A percentile compares a stretch with the other conserved stretches of the same genome.
Conservation (phyloP, 1,140 invertebrate species). For the Drosophila carrolli region DNA sequence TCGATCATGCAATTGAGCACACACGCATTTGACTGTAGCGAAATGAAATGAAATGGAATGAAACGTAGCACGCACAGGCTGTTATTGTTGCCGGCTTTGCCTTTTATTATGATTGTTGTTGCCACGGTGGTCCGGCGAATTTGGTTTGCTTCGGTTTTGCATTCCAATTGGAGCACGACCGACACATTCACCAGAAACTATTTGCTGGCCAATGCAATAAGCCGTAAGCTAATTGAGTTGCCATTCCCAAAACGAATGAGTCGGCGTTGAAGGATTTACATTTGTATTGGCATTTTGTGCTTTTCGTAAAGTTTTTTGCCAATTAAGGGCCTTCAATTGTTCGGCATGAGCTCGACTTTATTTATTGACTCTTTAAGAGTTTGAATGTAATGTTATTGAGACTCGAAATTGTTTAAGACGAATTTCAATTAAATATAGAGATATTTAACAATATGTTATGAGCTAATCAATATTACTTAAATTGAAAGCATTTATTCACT, state of each 20-base stretch:
- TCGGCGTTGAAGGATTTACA: constrained; percentile 44
- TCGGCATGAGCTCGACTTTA: not conserved
- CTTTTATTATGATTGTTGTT: constrained; percentile 46
- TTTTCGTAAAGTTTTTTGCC: not conserved
- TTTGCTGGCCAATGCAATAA: constrained; percentile 50
- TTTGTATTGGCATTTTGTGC: not conserved
- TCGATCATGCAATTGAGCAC: constrained; percentile 80
- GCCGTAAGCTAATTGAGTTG: constrained; percentile 66
- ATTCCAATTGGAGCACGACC: constrained; percentile 81
- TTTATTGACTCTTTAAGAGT: not conserved
- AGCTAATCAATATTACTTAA: too few species aligned
- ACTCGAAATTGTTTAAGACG: not conserved
- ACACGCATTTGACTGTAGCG: constrained; percentile 80
- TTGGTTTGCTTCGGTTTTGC: constrained; percentile 70
- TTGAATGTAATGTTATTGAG: not conserved
- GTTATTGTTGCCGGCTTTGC: constrained; percentile 24
- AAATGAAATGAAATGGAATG: constrained; percentile 83
- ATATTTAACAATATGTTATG: too few species aligned
- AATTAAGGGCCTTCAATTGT: constrained; percentile 8
- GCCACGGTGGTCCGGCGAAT: constrained; percentile 68
- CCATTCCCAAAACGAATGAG: constrained; percentile 49
- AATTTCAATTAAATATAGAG: too few species aligned
- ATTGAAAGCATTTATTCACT: too few species aligned
- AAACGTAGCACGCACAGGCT: constrained; percentile 76
- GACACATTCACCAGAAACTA: constrained; percentile 64